Base-by-base conservation (phyloP, 2,888 invertebrate species). In the Cantharis rufa region DNA sequence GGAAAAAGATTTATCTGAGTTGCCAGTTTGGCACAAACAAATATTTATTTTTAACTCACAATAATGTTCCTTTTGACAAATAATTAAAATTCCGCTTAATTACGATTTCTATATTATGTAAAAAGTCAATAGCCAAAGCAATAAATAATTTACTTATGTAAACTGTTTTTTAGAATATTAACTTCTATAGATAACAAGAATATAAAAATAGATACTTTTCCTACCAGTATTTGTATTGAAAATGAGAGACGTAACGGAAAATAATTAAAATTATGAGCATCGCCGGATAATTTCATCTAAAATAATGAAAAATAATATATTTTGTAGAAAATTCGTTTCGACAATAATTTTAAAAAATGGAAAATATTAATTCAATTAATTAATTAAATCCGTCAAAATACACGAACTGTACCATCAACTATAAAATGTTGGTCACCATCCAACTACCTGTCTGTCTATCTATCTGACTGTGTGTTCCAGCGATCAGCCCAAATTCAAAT, bases 21-120 rank as follows among this genome's bases (percentile, higher is more conserved):
- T 66, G 64, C 24, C 64, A 66, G 18, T 66, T 66, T 66, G 64
- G 64, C 64, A 66, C 64, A 66, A 66, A 24, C 64, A 66, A 66
- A 66, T n/a, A n/a, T 16, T 66, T 66, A 66, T 66, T 66, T 66
- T 66, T 66, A 66, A 66, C 21, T 21, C 21, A 63, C 16, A 62
- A 32, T 32, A 32, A 32, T 11, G 32, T 32, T 13, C 13, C n/a
- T 48, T 66, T 66, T 66, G 64, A 66, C 64, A 66, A 66, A 48
- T 48, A n/a, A 48, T 48, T 48, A 48, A 48, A 48, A 48, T 48
- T 48, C 48, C n/a, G n/a, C 48, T 48, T 48, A 48, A 48, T 48
- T 48, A 48, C 48, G 9, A 48, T 7, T 48, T n/a, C n/a, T 48
- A 0, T n/a, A n/a, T n/a, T 48, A 9, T n/a, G n/a, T n/a, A 48